Evolutionary conservation across 2,113 vertebrate species (phyloP), one percentile per base, ranked within the genome.

Genomic region (Condylura cristata): DNA sequence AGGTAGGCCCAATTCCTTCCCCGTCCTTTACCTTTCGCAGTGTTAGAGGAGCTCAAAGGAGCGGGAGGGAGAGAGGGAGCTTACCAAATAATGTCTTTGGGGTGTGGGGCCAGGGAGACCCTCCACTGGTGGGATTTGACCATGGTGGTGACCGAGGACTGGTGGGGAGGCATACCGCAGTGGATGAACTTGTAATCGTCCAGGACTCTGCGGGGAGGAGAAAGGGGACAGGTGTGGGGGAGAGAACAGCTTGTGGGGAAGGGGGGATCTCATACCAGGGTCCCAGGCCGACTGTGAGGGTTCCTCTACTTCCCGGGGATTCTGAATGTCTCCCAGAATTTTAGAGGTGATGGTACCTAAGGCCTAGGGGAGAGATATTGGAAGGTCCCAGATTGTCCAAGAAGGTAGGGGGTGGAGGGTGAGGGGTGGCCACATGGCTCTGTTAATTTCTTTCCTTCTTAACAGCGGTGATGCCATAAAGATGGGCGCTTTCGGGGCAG

Each of bases 31-130:
- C 18, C 39, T 46, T 87, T 70, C 71, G 66, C 28, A 44, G 72
- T 46, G 78, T 83, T 71, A 63, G 72, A 70, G n/a, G 70, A 71
- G 17, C 46, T 82, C 37, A 22, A 16, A 72, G 58, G 80, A 72
- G 58, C 79, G 30, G 30, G 37, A 16, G 3, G 34, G 37, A 2
- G 18, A 2, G 39, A 0, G 0, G 0, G 68, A 68, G 44, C 98
- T 99, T 97, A 99, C 99, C 99, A 99, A 97, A 99, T 99, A 90
- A 99, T 99, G 97, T 99, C 99, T 68, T 97, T 99, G 89, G 99
- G 99, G 74, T 99, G 99, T 14, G 99, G 99, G 44, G 99, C 99
- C 17, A 99, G 98, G 95, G 74, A 12, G 68, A 99, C 91, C 0
- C 98, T 98, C 99, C 99, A 99, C 60, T 96, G 96, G 92, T 99